Evolutionary conservation across 2,113 vertebrate genomes (phyloP).

Genomic region (Merops nubicus): DNA sequence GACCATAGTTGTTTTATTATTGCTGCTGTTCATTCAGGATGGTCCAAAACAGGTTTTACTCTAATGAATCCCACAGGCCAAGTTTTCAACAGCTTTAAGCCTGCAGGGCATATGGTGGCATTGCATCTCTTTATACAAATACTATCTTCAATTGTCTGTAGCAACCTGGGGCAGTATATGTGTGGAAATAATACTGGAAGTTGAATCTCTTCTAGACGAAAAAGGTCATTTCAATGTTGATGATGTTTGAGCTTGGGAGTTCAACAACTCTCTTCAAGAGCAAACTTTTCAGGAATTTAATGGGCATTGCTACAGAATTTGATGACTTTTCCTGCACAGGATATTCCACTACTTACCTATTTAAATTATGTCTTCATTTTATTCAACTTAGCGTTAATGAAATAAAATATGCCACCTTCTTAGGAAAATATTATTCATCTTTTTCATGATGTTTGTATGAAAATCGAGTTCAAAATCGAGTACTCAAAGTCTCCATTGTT

Average conservation of each 20-base stretch:
- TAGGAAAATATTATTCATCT: neutral
- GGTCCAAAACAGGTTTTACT: constrained; percentile 54
- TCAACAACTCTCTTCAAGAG: neutral
- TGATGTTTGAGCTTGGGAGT: neutral
- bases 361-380: neutral
- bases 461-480: neutral
- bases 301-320: neutral
- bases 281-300: neutral
- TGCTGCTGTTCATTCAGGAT: constrained; percentile 29
- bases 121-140: constrained; percentile 28
- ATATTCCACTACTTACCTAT: neutral
- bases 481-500: neutral
- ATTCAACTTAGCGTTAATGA: neutral
- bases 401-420: neutral
- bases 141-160: constrained; percentile 31
- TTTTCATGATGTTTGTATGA: neutral
- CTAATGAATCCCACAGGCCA: constrained; percentile 54
- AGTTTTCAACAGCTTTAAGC: constrained; percentile 57
- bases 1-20: constrained; percentile 55
- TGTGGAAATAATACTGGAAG: constrained; percentile 31
- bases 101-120: constrained; percentile 44
- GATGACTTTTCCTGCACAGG: neutral
- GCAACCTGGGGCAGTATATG: neutral
- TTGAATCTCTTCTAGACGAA: constrained; percentile 19
- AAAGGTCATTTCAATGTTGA: constrained; percentile 46